These are phyloP conservation scores for Nothura maculosa DNA, from an alignment of 2,797 vertebrate genomes.

Conservation along the genomic window DNA sequence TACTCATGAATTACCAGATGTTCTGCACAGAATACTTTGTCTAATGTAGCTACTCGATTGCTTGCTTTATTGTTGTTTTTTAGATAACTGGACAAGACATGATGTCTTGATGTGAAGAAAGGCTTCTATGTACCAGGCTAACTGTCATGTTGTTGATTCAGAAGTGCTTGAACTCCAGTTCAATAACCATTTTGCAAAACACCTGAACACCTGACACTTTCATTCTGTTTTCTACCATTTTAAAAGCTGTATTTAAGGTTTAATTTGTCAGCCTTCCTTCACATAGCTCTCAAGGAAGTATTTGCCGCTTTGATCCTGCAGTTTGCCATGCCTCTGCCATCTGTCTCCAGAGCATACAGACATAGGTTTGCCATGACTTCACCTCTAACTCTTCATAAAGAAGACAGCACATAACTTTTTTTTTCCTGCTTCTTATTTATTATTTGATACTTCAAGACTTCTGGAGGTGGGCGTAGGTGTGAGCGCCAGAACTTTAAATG, in stretches of 20 bases:
- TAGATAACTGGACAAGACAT: background rate
- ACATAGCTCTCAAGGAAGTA: background rate
- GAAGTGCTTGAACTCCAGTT: background rate
- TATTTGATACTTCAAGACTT: background rate
- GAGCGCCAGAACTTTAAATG: background rate
- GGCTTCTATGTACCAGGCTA: background rate
- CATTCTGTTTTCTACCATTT: background rate
- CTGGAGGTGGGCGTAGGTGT: background rate
- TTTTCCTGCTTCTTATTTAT: background rate
- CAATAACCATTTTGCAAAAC: background rate
- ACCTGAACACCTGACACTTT: background rate
- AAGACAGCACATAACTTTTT: background rate
- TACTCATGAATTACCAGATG: background rate
- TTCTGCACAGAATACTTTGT: background rate
- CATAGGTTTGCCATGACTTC: background rate
- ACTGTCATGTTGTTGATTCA: background rate
- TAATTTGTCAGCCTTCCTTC: background rate
- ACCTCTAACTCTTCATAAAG: background rate
- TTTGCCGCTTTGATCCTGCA: background rate
- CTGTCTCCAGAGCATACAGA: background rate
- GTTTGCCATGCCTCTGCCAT: background rate
- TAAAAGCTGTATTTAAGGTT: background rate
- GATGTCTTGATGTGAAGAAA: background rate
- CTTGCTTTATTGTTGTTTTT: background rate
- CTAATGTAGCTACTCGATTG: background rate